Evolutionary conservation across 2,113 vertebrate species (phyloP).

Genomic region (Periophthalmus modestus): DNA sequence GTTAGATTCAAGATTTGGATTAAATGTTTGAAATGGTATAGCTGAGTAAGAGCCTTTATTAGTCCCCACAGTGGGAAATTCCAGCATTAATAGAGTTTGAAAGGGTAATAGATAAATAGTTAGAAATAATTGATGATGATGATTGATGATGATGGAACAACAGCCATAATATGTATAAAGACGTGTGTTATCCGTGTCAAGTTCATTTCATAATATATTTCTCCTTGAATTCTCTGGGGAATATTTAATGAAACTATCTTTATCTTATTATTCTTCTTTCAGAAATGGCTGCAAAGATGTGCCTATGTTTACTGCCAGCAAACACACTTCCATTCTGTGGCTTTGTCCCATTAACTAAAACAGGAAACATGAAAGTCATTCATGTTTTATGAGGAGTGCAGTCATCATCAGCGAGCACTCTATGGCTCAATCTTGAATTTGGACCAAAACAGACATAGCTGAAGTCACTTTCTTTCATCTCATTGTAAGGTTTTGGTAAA

Average conservation of each 20-base stretch:
- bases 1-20: background rate
- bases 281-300: slow-evolving; percentile 18
- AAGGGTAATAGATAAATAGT: no score
- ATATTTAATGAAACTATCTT: slow-evolving; percentile 30
- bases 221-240: slow-evolving; percentile 32
- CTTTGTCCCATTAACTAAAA: slow-evolving; percentile 56
- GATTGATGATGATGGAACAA: slow-evolving; percentile 28
- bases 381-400: slow-evolving; percentile 60
- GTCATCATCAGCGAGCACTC: slow-evolving; percentile 58
- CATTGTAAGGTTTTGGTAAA: background rate
- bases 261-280: slow-evolving; percentile 35
- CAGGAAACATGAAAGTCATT: slow-evolving; percentile 61
- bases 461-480: slow-evolving; percentile 3
- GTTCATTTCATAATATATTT: slow-evolving; percentile 38
- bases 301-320: slow-evolving; percentile 35
- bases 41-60: no score
- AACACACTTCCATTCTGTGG: slow-evolving; percentile 44
- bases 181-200: slow-evolving; percentile 27
- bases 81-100: no score
- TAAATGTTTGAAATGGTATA: background rate
- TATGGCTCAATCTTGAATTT: slow-evolving; percentile 65
- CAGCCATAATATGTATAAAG: slow-evolving; percentile 37
- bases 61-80: no score
- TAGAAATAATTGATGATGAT: no score
- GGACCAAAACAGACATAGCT: slow-evolving; percentile 42